phyloP scores from a whole-genome alignment of 1,140 invertebrate genomes.

The Cyclina sinensis region DNA sequence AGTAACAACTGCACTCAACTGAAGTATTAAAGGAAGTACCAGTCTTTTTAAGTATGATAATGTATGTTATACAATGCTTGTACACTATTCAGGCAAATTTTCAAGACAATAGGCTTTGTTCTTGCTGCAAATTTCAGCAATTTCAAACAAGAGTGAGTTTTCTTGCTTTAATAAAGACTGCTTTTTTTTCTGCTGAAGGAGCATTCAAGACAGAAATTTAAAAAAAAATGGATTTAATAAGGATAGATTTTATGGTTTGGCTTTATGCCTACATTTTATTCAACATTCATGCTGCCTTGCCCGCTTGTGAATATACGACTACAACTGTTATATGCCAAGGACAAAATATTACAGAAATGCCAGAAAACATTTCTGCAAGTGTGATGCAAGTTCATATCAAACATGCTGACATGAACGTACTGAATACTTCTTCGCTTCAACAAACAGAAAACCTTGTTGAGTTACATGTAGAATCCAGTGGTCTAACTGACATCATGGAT shows the following conservation, averaged over 20 bases:
- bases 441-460: neutral
- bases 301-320: neutral
- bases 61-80: neutral
- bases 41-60: neutral
- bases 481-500: neutral
- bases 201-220: no score
- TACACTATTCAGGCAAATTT: neutral
- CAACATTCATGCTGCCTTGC: neutral
- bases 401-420: neutral
- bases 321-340: neutral
- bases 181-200: no score
- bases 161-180: no score
- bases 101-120: slow-evolving; percentile 8
- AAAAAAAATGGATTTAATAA: neutral
- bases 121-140: neutral
- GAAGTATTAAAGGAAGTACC: neutral
- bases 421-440: neutral
- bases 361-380: neutral
- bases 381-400: neutral
- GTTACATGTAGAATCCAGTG: slow-evolving; percentile 15
- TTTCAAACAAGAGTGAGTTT: no score
- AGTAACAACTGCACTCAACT: neutral
- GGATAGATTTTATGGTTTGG: neutral
- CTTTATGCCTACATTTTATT: neutral
- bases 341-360: neutral